These are phyloP conservation scores for Sipha maydis DNA, from an alignment of 2,888 invertebrate genomes.

Conservation along the genomic window DNA sequence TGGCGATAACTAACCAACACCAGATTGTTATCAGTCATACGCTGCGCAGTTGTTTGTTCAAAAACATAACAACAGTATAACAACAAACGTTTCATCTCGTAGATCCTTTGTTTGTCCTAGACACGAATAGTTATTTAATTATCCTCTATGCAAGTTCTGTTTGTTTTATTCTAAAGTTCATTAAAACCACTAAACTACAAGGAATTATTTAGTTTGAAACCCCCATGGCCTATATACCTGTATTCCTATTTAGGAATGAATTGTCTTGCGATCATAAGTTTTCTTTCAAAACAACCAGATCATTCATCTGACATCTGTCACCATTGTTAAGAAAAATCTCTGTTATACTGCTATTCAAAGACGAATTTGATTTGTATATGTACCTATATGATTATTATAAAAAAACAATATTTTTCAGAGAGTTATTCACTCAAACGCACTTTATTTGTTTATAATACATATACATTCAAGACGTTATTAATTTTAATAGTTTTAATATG, in stretches of 20 bases:
- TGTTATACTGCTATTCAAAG: not conserved
- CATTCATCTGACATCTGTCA: conserved; percentile 6
- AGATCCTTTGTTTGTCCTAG: conserved; percentile 1
- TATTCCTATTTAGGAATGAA: conserved; percentile 5
- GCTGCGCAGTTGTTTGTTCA: no score
- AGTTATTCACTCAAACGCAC: not conserved
- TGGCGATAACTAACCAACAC: no score
- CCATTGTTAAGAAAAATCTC: conserved; percentile 11
- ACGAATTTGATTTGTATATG: conserved; percentile 14
- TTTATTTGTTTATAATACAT: not conserved
- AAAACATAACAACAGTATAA: not conserved
- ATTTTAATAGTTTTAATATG: not conserved
- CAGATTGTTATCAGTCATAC: no score
- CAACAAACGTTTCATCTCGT: not conserved
- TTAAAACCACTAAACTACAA: not conserved
- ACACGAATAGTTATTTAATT: conserved; percentile 40
- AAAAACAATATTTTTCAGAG: not conserved
- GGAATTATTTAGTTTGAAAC: conserved; percentile 26
- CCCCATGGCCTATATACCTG: not conserved
- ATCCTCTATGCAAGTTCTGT: not conserved
- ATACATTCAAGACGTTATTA: not conserved
- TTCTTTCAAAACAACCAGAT: conserved; percentile 31
- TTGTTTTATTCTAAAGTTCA: conserved; percentile 23
- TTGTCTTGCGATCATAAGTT: conserved; percentile 32
- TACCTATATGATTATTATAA: not conserved